Base-by-base conservation (phyloP, 2,888 invertebrate genomes). In the Drosophila borborema region DNA sequence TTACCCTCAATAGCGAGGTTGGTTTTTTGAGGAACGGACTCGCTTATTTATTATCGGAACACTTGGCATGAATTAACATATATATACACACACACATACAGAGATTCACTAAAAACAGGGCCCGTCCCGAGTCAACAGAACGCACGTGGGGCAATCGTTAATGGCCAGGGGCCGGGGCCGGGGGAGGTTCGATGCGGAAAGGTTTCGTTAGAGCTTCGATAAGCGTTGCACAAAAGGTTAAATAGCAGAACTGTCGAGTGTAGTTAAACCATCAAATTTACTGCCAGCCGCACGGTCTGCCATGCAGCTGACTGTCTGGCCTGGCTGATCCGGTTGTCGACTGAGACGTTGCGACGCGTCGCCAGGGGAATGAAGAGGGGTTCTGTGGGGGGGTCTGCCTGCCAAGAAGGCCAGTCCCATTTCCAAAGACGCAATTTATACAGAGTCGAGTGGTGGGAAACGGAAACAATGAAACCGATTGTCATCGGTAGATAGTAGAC, bases 391-490 rank as follows among this genome's bases (percentile, higher is more conserved):
- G 28, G 5, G 28, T 28, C 28, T 28, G 28, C 31, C 2, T 34
- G 28, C 36, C 36, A 41, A 41, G 41, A 31, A 53, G 63, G 36
- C 23, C 31, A 36, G 49, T 40, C 64, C 49, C 64, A 56, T 51
- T 76, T 73, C 34, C 58, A 77, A 86, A 85, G 90, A 89, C 89
- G 89, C 81, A 88, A 74, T 82, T 77, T 76, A 72, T 60, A 72
- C 73, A 72, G 73, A 72, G 58, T 68, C 64, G 81, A 80, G 77
- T 80, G 83, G 86, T 88, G 85, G 86, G 87, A 89, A 89, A 75
- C 84, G 90, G 82, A 90, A 89, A 91, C 91, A 91, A 91, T 91
- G 91, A 90, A 89, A 86, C 85, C 81, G 91, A 91, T 91, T 91
- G 91, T 91, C 91, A 90, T 87, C 91, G 77, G 55, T 59, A 77